Conservation (phyloP, 2,888 invertebrate species). For the Trachelus troglodyta region DNA sequence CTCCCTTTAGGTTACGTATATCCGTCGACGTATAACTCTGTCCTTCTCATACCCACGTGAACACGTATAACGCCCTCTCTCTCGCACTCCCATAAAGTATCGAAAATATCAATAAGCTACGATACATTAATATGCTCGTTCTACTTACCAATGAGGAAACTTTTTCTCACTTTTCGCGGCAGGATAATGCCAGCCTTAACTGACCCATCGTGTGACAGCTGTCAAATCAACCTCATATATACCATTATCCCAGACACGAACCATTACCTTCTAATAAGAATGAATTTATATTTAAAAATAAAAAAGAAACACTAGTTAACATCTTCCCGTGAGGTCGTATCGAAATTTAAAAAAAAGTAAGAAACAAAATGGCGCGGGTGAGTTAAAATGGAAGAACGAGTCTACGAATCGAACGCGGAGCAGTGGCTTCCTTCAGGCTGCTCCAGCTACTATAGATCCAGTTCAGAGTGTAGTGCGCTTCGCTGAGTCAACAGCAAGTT, state of each 20-base stretch:
- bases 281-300: not conserved
- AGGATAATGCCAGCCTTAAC: not conserved
- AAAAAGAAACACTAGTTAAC: not conserved
- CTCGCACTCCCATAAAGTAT: not conserved
- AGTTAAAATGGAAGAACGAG: not conserved
- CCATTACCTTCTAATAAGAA: not conserved
- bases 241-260: not conserved
- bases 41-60: not conserved
- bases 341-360: not conserved
- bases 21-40: not conserved
- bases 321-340: not conserved
- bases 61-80: not conserved
- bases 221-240: not conserved
- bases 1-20: not conserved
- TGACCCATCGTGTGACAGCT: not conserved
- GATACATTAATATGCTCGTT: not conserved
- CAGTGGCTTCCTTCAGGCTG: not conserved
- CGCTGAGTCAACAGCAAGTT: slow-evolving; percentile 5
- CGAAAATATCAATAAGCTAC: not conserved
- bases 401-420: not conserved
- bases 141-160: not conserved
- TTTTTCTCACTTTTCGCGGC: not conserved
- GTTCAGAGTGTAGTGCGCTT: not conserved
- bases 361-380: not conserved
- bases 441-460: not conserved